A percentile compares a stretch with the other conserved stretches of the same genome.
Evolutionary conservation across 2,113 vertebrate species (phyloP).

Genomic region (Hemiscyllium ocellatum): DNA sequence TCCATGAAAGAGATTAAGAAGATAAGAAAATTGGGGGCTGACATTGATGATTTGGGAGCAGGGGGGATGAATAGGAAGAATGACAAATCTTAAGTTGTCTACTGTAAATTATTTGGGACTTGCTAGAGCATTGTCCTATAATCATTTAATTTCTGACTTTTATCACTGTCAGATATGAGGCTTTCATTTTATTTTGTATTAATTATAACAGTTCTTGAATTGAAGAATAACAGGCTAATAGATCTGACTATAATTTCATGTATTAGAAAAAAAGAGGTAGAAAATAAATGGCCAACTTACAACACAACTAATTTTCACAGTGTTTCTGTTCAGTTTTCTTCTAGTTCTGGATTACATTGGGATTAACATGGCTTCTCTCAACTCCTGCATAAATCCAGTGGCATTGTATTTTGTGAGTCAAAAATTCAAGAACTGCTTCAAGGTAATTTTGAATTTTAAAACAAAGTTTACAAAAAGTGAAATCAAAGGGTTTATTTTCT

Average conservation of each 20-base stretch:
- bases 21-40: neutral
- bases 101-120: neutral
- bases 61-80: neutral
- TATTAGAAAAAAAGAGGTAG: neutral
- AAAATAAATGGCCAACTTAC: neutral
- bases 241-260: neutral
- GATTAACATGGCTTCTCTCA: slow-evolving; percentile 88
- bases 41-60: too few species aligned
- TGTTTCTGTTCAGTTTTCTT: slow-evolving; percentile 61
- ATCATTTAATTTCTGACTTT: neutral
- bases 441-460: slow-evolving; percentile 55
- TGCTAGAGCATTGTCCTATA: neutral
- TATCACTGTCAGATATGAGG: neutral
- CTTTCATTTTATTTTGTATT: neutral
- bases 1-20: neutral
- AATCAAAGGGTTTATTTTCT: neutral
- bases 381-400: slow-evolving; percentile 87
- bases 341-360: slow-evolving; percentile 86
- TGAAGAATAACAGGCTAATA: neutral
- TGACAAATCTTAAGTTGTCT: neutral
- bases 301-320: neutral
- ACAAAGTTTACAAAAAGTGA: neutral
- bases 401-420: slow-evolving; percentile 85
- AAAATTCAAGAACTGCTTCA: slow-evolving; percentile 89
- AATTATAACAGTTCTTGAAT: neutral